Evolutionary conservation across 1,140 invertebrate species (phyloP), one percentile per base, ranked within the genome.

Genomic region (Drosophila santomea): DNA sequence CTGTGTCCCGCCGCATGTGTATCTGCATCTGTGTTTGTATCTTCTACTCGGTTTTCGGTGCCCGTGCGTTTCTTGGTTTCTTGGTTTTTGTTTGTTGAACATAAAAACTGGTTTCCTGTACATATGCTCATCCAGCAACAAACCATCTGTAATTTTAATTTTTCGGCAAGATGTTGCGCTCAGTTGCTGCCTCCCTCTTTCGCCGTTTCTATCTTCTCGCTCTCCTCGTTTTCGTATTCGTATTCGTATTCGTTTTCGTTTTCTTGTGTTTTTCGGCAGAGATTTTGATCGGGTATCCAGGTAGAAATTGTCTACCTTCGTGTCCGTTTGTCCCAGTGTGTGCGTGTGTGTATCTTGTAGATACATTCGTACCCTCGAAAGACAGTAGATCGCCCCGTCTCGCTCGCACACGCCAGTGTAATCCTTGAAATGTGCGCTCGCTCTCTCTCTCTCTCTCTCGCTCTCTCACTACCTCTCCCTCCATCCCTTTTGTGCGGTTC

Each of bases 91-190:
- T 88, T 88, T 89, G 84, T 89, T 80, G 83, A 88, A 89, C 84
- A 89, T 88, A 88, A 89, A 71, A 88, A 88, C 84, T 88, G 84
- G 84, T 88, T 88, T 88, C 84, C 84, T 88, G 84, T 88, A 89
- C 84, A 88, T 88, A 89, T 89, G 84, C 84, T 89, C 84, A 80
- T 89, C 80, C 83, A 89, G 84, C 76, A 69, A 85, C 76, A 74
- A 88, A 82, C 83, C 80, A 89, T 89, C 84, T 88, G 84, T 88
- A 89, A 89, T 88, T 88, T 89, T 88, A 88, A 88, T 89, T 88
- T 71, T 78, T 78, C 67, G 75, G 75, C 75, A 72, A 78, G 75
- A 78, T 78, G 51, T 76, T 75, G 72, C 28, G n/a, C 58, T 38
- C 35, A n/a, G 36, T 7, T 12, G 17, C 47, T 56, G 28, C 44